Percentiles rank a stretch among this genome's conserved stretches.
Conservation (phyloP, 1,140 invertebrate genomes). For the Orussus abietinus region DNA sequence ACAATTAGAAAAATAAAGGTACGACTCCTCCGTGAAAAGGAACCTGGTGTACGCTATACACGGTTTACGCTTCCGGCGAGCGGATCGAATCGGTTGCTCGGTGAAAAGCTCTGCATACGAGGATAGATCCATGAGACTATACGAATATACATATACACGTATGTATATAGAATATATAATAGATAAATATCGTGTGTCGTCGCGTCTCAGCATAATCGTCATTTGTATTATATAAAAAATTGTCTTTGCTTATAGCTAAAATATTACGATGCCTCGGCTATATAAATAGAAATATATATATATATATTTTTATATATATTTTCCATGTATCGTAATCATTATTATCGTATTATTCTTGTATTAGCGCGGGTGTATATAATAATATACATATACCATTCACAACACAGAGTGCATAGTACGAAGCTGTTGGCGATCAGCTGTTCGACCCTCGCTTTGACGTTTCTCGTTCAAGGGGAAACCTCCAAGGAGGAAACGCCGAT, state of each 20-base stretch:
- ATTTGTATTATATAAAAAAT: slow-evolving; percentile 51
- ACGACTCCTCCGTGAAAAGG: no score
- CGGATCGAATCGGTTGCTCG: slow-evolving; percentile 12
- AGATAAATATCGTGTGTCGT: slow-evolving; percentile 45
- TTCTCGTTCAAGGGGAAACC: no score
- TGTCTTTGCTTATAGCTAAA: slow-evolving; percentile 52
- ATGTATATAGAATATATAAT: slow-evolving; percentile 37
- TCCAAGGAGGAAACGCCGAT: slow-evolving; percentile 27
- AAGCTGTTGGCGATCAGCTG: slow-evolving; percentile 32
- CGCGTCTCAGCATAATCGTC: slow-evolving; percentile 40
- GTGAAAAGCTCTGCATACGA: neutral
- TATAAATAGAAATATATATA: slow-evolving; percentile 42
- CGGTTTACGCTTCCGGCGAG: slow-evolving; percentile 16
- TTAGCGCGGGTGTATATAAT: slow-evolving; percentile 25
- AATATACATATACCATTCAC: slow-evolving; percentile 43
- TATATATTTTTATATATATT: slow-evolving; percentile 30
- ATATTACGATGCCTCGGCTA: slow-evolving; percentile 50
- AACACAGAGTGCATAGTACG: slow-evolving; percentile 56
- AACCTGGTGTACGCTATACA: slow-evolving; percentile 22
- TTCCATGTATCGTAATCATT: slow-evolving; percentile 35
- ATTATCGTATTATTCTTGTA: slow-evolving; percentile 30
- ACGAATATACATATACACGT: slow-evolving; percentile 20
- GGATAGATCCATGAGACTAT: slow-evolving; percentile 8
- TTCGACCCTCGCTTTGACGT: no score
- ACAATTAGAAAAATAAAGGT: no score